Base-by-base conservation (phyloP, 2,888 invertebrate species). In the Leptura quadrifasciata region DNA sequence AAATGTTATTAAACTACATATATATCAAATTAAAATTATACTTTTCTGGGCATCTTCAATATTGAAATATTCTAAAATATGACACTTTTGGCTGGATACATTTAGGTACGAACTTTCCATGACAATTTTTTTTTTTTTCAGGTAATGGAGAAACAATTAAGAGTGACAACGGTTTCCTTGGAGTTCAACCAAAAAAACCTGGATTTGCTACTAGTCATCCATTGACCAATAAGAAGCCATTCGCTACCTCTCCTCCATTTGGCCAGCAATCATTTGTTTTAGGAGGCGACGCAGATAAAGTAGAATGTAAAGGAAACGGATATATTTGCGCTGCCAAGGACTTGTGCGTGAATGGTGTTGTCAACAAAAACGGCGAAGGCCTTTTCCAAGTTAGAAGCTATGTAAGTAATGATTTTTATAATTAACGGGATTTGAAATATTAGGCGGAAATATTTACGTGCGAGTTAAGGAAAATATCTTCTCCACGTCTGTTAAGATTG, bases 321-420 rank as follows among this genome's bases (percentile, higher is more conserved):
- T 91, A 91, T 84, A 89, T 92, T 58, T 94, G 94, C 85, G 93
- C 94, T 0, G 88, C 90, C 0, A 92, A 91, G 77, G 87, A 91
- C 0, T 90, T 91, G 80, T 94, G 94, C 85, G 86, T 90, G 78
- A 92, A 93, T 77, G 94, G 94, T 21, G 91, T 92, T 0, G 91
- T 91, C 74, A 91, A 90, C 85, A 89, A 88, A 4, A 90, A 91
- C 75, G 91, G 90, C 10, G 90, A 90, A 52, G 90, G 89, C 57
- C 84, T 91, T 0, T 86, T 90, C 47, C 91, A 91, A 82, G 90
- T 91, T 1, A 90, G 89, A 74, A 90, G 89, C 73, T 85, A 87
- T 91, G 93, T 93, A 85, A 91, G 93, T 90, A n/a, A 21, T n/a
- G n/a, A 4, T 70, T 35, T 70, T 70, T 52, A 20, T 10, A n/a